These are phyloP conservation scores for Acanthochromis polyacanthus DNA, from an alignment of 2,113 vertebrate species.

Conservation along the genomic window DNA sequence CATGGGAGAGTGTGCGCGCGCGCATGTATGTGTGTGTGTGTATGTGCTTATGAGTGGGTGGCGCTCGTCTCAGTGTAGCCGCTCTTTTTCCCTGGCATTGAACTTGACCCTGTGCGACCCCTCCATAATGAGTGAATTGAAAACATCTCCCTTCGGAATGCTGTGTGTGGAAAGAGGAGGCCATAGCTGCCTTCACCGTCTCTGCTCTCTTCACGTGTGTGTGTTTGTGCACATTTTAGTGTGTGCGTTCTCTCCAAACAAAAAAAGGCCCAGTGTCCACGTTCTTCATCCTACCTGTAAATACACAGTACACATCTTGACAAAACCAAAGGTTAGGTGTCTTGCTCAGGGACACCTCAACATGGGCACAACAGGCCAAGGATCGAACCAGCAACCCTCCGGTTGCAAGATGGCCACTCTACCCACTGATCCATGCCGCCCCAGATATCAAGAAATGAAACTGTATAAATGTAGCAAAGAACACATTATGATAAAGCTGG, in stretches of 20 bases:
- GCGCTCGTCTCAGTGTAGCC: constrained; percentile 88
- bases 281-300: constrained; percentile 81
- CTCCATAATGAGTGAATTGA: constrained; percentile 99
- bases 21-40: constrained; percentile 18
- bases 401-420: no score
- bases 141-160: constrained; percentile 99
- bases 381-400: no score
- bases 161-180: constrained; percentile 90
- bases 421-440: no score
- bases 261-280: constrained; percentile 91
- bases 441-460: no score
- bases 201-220: constrained; percentile 40
- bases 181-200: constrained; percentile 83
- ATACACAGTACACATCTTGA: constrained; percentile 29
- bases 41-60: constrained; percentile 81
- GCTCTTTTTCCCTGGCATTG: constrained; percentile 96
- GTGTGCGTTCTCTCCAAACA: constrained; percentile 85
- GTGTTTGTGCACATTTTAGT: constrained; percentile 82
- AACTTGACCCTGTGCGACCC: constrained; percentile 97
- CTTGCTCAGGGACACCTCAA: no score
- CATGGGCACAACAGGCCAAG: no score
- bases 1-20: constrained; percentile 27
- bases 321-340: constrained; percentile 5
- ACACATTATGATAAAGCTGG: no score
- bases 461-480: no score